These are phyloP conservation scores for Baccha elongata DNA, from an alignment of 2,888 invertebrate genomes.

Conservation along the genomic window DNA sequence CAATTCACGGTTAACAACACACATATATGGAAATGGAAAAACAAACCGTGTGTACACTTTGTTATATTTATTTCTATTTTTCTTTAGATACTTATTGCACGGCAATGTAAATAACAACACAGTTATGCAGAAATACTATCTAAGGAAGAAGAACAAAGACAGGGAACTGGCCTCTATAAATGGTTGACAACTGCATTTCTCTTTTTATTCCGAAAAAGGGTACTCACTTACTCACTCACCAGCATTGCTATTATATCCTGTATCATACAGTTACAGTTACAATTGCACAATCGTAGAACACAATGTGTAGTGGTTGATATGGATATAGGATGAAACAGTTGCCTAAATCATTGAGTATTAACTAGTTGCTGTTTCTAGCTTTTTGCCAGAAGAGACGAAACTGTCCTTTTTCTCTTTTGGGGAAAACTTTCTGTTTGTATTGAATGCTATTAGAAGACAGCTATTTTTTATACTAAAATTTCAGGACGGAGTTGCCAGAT, in stretches of 20 bases:
- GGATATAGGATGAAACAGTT: background rate
- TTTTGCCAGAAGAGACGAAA: constrained; percentile 36
- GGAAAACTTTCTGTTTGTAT: background rate
- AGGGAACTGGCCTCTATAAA: constrained; percentile 52
- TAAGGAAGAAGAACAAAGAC: constrained; percentile 39
- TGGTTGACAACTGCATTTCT: constrained; percentile 62
- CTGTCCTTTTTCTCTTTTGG: constrained; percentile 17
- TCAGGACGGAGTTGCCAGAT: too few species aligned
- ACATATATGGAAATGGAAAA: constrained; percentile 14
- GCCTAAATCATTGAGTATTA: constrained; percentile 12
- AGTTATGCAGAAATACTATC: constrained; percentile 65
- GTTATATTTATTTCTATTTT: constrained; percentile 44
- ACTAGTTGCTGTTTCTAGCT: constrained; percentile 60
- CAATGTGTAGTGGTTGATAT: constrained; percentile 2
- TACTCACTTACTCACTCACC: constrained; percentile 14
- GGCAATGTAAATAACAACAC: constrained; percentile 72
- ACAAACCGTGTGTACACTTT: constrained; percentile 33
- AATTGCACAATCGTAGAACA: background rate
- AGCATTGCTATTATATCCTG: background rate
- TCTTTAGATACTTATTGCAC: constrained; percentile 43
- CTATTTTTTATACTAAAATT: too few species aligned
- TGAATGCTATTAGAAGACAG: too few species aligned
- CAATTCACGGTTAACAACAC: constrained; percentile 53
- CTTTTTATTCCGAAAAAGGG: constrained; percentile 68
- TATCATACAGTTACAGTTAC: constrained; percentile 27